Base-by-base conservation (phyloP, 2,797 vertebrate genomes). In the Microctenopoma lineatum region DNA sequence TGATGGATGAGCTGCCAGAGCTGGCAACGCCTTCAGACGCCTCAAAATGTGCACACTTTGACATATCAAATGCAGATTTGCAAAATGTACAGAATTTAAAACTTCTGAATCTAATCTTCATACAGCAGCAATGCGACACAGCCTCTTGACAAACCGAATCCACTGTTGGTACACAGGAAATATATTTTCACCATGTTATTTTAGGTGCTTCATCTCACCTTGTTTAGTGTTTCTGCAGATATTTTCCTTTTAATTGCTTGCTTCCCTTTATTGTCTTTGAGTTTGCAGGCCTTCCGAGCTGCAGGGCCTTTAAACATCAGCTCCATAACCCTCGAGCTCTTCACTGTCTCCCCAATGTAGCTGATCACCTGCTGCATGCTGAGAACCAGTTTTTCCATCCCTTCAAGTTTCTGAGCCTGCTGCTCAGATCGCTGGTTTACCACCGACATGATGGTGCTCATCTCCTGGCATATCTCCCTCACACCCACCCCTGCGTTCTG, bases 371-470 rank as follows among this genome's bases (percentile, higher is more conserved):
- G 94, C 84, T 98, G 96, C 77, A 97, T 93, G 80, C 93, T 93
- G 60, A 93, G 92, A 69, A 98, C 92, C 76, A 94, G 87, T 66
- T 93, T 94, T 64, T 97, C 96, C 88, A 97, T 92, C 67, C 95
- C 95, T 46, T 97, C 95, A 25, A 98, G 84, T 80, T 95, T 96
- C 86, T 93, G 92, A 61, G 95, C 92, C 87, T 97, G 96, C 76
- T 92, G 92, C 69, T 96, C 94, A 0, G 95, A 94, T 39, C 94
- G 93, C 77, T 90, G 93, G 86, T 95, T 96, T 72, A 98, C 95
- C 52, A 66, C 90, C 1, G 88, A 92, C 87, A 97, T 94, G 56
- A 95, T 93, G 87, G 91, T 94, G 86, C 92, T 95, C 93, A 97
- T 94, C 87, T 96, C 95, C 78, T 93, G 80, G 69, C 93, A 95